phyloP scores from a whole-genome alignment of 2,888 invertebrate genomes.

The Cryptus armator region DNA sequence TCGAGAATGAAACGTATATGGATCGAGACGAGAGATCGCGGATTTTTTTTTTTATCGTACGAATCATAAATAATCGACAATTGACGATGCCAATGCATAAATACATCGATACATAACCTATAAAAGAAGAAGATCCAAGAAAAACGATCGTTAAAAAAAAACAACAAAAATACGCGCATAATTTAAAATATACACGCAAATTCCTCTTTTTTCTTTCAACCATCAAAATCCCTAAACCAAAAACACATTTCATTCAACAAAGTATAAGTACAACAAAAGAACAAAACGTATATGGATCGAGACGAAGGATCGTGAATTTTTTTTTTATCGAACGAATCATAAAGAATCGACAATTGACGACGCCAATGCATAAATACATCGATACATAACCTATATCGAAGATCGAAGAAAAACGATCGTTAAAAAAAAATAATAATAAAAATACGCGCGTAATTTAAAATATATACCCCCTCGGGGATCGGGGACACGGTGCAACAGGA shows the following conservation, averaged over 20 bases:
- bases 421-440: constrained; percentile 6
- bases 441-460: constrained; percentile 50
- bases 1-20: background rate
- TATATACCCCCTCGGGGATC: constrained; percentile 45
- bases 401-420: constrained; percentile 38
- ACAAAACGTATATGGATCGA: constrained; percentile 7
- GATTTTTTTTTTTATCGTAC: constrained; percentile 5
- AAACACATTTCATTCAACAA: no score
- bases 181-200: constrained; percentile 41
- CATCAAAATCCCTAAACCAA: no score
- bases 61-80: constrained; percentile 20
- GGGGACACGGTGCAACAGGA: constrained; percentile 54
- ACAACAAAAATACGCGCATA: constrained; percentile 24
- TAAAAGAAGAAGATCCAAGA: constrained; percentile 25
- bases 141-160: constrained; percentile 29
- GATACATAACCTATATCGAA: constrained; percentile 49
- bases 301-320: constrained; percentile 3
- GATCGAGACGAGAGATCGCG: constrained; percentile 1
- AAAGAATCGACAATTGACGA: constrained; percentile 25
- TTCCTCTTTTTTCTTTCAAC: no score
- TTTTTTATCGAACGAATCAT: constrained; percentile 5
- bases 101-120: constrained; percentile 46
- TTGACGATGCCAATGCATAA: constrained; percentile 20
- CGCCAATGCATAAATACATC: constrained; percentile 15
- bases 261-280: no score